Conservation (phyloP, 2,113 vertebrate genomes). For the Taxidea taxus region DNA sequence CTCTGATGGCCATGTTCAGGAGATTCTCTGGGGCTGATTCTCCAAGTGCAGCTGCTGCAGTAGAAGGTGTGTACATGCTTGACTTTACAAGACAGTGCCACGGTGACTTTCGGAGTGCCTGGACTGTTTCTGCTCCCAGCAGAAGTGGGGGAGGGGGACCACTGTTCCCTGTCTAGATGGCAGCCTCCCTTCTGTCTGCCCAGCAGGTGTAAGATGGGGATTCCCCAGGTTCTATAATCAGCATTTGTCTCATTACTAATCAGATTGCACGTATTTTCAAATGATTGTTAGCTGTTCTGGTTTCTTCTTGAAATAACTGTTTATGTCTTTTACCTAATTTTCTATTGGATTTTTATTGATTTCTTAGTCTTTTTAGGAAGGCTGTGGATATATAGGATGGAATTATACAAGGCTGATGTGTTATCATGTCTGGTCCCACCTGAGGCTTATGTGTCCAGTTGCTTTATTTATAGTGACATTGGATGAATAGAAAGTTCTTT, state of each 20-base stretch:
- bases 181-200: neutral
- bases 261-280: neutral
- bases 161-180: neutral
- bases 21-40: neutral
- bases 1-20: fast-evolving
- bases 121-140: neutral
- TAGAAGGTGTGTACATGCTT: fast-evolving
- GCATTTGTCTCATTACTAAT: constrained; percentile 1
- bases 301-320: constrained; percentile 5
- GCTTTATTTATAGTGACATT: neutral
- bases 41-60: neutral
- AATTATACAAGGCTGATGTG: neutral
- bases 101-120: neutral
- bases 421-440: neutral
- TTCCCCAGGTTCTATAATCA: neutral
- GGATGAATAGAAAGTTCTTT: neutral
- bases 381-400: neutral
- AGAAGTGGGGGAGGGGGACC: neutral
- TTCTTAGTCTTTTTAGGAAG: neutral
- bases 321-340: neutral
- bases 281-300: neutral
- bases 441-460: neutral
- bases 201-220: neutral
- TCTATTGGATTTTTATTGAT: neutral
- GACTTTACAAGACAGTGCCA: neutral